These are phyloP conservation scores for Catotricha subobsoleta DNA, from an alignment of 2,888 invertebrate genomes.

Conservation along the genomic window DNA sequence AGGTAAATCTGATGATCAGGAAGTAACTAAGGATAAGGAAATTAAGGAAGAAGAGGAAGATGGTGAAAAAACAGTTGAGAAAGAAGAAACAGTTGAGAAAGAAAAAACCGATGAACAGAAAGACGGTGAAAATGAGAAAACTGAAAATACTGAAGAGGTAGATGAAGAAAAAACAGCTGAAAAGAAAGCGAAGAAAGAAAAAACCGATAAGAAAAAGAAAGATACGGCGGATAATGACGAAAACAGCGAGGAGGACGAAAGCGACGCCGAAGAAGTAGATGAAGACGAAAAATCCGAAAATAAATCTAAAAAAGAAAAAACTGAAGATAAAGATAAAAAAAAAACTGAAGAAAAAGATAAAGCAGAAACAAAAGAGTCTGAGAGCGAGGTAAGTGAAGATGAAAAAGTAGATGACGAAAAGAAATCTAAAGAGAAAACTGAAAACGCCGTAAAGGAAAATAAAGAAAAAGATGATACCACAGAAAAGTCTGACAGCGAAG, in stretches of 20 bases:
- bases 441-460: not conserved
- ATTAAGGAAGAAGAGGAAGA: not conserved
- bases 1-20: not conserved
- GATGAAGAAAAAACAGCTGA: not conserved
- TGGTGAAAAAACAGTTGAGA: conserved; percentile 6
- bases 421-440: not conserved
- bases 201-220: not conserved
- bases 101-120: not conserved
- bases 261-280: not conserved
- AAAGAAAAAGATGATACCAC: not conserved
- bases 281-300: not conserved
- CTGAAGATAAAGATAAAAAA: not conserved
- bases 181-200: not conserved
- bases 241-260: not conserved
- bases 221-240: too few species aligned
- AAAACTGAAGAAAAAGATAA: not conserved
- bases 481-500: not conserved
- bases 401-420: not conserved
- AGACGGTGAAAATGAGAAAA: not conserved
- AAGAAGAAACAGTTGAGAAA: not conserved
- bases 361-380: not conserved
- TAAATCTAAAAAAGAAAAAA: not conserved
- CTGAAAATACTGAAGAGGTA: not conserved
- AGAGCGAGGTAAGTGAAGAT: not conserved
- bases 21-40: not conserved